Base-by-base conservation (phyloP, 2,113 vertebrate species). In the Oreochromis tanganicae region DNA sequence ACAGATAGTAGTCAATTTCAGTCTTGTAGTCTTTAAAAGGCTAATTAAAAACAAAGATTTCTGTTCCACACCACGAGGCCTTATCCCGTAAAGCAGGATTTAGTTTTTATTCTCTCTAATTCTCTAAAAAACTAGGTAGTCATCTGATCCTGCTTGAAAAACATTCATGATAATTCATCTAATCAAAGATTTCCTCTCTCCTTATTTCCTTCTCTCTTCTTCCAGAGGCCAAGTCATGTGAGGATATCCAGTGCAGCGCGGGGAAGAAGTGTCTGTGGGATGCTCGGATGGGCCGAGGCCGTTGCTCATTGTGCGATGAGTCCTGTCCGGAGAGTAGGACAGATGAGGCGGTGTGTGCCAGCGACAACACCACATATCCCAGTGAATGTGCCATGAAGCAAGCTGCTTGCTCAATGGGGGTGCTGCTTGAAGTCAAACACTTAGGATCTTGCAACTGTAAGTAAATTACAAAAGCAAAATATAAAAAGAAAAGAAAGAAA, bases 391-490 rank as follows among this genome's bases (percentile, higher is more conserved):
- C 97, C 95, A 99, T 99, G 98, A 98, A 98, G 95, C 98, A 98
- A 85, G 97, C 98, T 54, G 98, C 98, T 92, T 99, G 99, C 93
- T 98, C 98, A 79, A 92, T 97, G 94, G 98, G 98, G 52, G 95
- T 97, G 91, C 96, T 99, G 93, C 97, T 99, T 95, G 99, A 99
- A 95, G 97, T 99, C 89, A 99, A 99, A 95, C 99, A 99, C 94
- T 96, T 97, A 2, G 98, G 98, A 97, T 98, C 98, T 96, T 99
- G 99, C 97, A 99, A 99, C 97, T 99, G 99, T 99, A 99, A 99
- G 98, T 99, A 97, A 95, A 95, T 90, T 94, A 94, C 92, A 95
- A 89, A 96, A 95, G 93, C 87, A 93, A 95, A 95, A 84, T 95
- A 95, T 95, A 94, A 73, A 46, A 73, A 73, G 8, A 93, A 93